Base-by-base conservation (phyloP, 37 sponge, comb jelly and placozoan genomes). In the Axinella damicornis region DNA sequence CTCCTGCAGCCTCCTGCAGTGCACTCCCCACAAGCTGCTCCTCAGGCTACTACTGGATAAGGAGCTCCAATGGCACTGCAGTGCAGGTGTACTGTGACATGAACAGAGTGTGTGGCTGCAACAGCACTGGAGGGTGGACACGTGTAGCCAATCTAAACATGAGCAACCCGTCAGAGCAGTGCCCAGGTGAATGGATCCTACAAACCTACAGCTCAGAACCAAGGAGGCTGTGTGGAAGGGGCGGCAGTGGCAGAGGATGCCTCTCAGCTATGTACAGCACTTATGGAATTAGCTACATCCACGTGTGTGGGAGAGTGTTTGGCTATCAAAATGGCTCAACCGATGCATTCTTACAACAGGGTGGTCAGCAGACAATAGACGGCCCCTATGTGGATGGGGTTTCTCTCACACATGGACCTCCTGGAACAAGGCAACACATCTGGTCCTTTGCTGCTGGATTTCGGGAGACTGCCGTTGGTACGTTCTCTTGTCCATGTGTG, bases 241-340 rank as follows among this genome's bases (percentile, higher is more conserved):
- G 11, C n/a, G n/a, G n/a, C n/a, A n/a, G n/a, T 21, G n/a, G n/a
- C n/a, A n/a, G n/a, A n/a, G n/a, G 46, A 46, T 46, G 58, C 28
- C 25, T 16, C 56, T 28, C 19, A 27, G 30, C 41, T 31, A 6
- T 80, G 87, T 37, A 68, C 77, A 58, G 38, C 9, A 53, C 64
- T 27, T 5, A 68, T 46, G 74, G 81, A 19, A 54, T 80, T 19
- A 39, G 40, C 52, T 91, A 82, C 77, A 68, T 72, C 27, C 53
- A 82, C 18, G 78, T 91, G 12, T 91, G 87, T 82, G 91, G 91
- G 53, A 57, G 73, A 59, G 71, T 84, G 38, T 57, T 32, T 69
- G 91, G 82, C 2, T 91, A 91, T 71, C 82, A 86, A 41, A 34
- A 52, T 53, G 35, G 39, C 13, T 36, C 71, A 17, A 39, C 77